Evolutionary conservation across 2,888 invertebrate species (phyloP), one percentile per base, ranked within the genome.

Genomic region (Nomada goodeniana): DNA sequence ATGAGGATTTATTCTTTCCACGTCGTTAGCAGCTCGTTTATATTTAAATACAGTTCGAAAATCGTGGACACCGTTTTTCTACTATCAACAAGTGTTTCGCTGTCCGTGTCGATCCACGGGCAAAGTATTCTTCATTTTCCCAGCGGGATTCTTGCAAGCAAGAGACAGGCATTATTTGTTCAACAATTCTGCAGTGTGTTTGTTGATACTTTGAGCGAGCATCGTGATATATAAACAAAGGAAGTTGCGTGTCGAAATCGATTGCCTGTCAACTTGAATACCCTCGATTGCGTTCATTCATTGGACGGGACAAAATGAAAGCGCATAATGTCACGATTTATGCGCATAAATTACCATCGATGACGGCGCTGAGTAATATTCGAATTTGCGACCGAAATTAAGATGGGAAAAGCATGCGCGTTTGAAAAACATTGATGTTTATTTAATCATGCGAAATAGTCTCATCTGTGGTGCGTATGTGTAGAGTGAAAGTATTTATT

Each of bases 261-360:
- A 23, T 29, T 59, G 29, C 29, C 29, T 18, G 47, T 15, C 47
- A 47, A 59, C 9, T 29, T 29, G 15, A 29, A 15, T 18, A 11
- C 13, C 47, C 47, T 47, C 15, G 13, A 47, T 10, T 15, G 47
- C 47, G 47, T 15, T 47, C 13, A 47, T 47, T 47, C 47, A 47
- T 15, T 76, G 70, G 53, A 61, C 55, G 71, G 26, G 53, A 61
- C 70, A 76, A 76, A 69, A 76, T 26, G 44, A 53, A n/a, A 47
- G 29, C 18, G 69, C 47, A 47, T 47, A 47, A 47, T 47, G 47
- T 47, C 15, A 11, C 47, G 47, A 47, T 47, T 47, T 15, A 47
- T 47, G 47, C 47, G 47, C 47, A 47, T 47, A 47, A 47, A 47
- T 47, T 47, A 47, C 47, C 47, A 47, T 15, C 15, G 47, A 47